Conservation (phyloP, 2,888 invertebrate species). For the Clepsis dumicolana region DNA sequence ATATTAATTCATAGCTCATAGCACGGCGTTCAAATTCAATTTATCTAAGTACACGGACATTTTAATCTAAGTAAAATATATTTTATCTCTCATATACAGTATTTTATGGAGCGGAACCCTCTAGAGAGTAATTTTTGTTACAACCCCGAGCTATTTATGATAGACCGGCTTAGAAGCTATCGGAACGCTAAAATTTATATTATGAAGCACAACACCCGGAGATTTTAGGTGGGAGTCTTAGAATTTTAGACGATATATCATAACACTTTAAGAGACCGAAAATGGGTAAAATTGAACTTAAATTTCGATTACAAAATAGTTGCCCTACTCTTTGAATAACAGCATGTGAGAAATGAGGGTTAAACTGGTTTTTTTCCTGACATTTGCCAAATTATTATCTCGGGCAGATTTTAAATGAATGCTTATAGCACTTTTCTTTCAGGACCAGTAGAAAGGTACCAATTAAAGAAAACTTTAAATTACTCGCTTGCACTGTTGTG, state of each 20-base stretch:
- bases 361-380: too few relatives aligned
- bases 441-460: too few relatives aligned
- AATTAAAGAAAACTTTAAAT: too few relatives aligned
- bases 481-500: too few relatives aligned
- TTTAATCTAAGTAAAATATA: slow-evolving; percentile 70
- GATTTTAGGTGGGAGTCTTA: slow-evolving; percentile 41
- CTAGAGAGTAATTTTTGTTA: slow-evolving; percentile 68
- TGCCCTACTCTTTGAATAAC: too few relatives aligned
- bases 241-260: slow-evolving; percentile 13
- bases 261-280: neutral
- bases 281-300: too few relatives aligned
- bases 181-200: slow-evolving; percentile 69
- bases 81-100: slow-evolving; percentile 66
- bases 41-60: slow-evolving; percentile 49
- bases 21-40: slow-evolving; percentile 7
- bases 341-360: too few relatives aligned
- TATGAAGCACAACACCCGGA: slow-evolving; percentile 48
- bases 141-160: slow-evolving; percentile 70
- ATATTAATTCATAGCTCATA: neutral
- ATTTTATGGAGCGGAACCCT: slow-evolving; percentile 66
- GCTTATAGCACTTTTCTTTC: too few relatives aligned
- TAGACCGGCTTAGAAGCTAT: slow-evolving; percentile 70
- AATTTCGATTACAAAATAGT: too few relatives aligned
- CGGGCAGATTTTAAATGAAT: too few relatives aligned
- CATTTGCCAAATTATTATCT: too few relatives aligned